Percentiles rank a stretch among this genome's conserved stretches.
These are phyloP conservation scores for Lobophora halterata DNA, from an alignment of 2,888 invertebrate species.

Conservation along the genomic window DNA sequence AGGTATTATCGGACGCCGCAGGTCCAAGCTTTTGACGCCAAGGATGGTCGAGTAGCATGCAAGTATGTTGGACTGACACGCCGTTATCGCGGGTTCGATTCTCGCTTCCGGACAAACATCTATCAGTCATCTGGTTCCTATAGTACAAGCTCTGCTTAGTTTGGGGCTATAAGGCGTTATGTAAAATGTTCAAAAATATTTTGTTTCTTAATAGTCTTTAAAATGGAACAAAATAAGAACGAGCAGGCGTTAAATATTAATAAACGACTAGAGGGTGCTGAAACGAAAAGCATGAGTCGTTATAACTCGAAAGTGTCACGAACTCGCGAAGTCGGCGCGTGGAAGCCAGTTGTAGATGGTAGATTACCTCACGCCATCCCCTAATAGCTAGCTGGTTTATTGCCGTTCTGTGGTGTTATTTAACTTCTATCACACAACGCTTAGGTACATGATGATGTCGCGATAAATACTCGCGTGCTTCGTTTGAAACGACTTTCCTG, in stretches of 20 bases:
- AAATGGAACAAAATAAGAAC: constrained; percentile 14
- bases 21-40: too few species aligned
- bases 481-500: constrained; percentile 36
- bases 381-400: constrained; percentile 41
- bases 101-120: too few species aligned
- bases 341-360: constrained; percentile 46
- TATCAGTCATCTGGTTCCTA: too few species aligned
- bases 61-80: too few species aligned
- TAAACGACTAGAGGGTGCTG: constrained; percentile 27
- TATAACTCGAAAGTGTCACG: constrained; percentile 43
- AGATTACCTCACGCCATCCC: constrained; percentile 57
- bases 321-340: constrained; percentile 31
- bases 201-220: constrained; percentile 6
- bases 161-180: too few species aligned
- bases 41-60: too few species aligned
- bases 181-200: too few species aligned
- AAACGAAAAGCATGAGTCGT: constrained; percentile 35
- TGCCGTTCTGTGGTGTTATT: constrained; percentile 49
- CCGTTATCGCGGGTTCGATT: too few species aligned
- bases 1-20: too few species aligned
- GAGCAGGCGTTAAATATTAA: constrained; percentile 30
- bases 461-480: constrained; percentile 50
- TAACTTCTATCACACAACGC: constrained; percentile 56
- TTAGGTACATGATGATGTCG: constrained; percentile 47
- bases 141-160: too few species aligned